Conservation (phyloP, 2,797 vertebrate genomes). For the Anabas testudineus region DNA sequence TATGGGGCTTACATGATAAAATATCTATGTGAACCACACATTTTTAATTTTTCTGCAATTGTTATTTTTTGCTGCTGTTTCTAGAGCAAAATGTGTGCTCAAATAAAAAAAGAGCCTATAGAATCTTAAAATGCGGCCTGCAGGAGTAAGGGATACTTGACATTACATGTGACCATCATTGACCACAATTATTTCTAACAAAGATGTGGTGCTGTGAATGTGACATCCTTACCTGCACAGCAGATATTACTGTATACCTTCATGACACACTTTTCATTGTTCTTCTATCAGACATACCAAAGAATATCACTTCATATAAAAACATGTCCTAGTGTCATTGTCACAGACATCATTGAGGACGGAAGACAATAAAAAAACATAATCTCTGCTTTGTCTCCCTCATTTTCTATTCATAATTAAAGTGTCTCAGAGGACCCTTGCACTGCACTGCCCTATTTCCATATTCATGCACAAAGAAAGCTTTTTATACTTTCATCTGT, state of each 20-base stretch:
- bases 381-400: conserved; percentile 55
- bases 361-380: conserved; percentile 25
- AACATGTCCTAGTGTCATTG: conserved; percentile 57
- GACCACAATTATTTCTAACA: too few species aligned
- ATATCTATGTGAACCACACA: too few species aligned
- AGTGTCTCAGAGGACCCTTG: conserved; percentile 75
- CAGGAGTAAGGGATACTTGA: too few species aligned
- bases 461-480: conserved; percentile 68
- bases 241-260: background rate
- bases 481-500: conserved; percentile 69
- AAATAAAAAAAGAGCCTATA: too few species aligned
- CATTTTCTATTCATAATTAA: conserved; percentile 83
- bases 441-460: conserved; percentile 77
- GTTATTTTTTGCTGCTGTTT: too few species aligned
- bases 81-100: too few species aligned
- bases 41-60: too few species aligned
- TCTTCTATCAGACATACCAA: conserved; percentile 30
- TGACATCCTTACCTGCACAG: background rate
- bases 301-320: conserved; percentile 45
- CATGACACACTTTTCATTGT: conserved; percentile 11
- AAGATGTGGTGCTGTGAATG: background rate
- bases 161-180: too few species aligned
- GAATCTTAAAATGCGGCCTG: too few species aligned
- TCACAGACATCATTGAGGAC: conserved; percentile 47
- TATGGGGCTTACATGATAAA: too few species aligned